Percentiles rank a stretch among this genome's conserved stretches.
These are phyloP conservation scores for Chymomyza fuscimana DNA, from an alignment of 2,888 invertebrate genomes.

Conservation along the genomic window DNA sequence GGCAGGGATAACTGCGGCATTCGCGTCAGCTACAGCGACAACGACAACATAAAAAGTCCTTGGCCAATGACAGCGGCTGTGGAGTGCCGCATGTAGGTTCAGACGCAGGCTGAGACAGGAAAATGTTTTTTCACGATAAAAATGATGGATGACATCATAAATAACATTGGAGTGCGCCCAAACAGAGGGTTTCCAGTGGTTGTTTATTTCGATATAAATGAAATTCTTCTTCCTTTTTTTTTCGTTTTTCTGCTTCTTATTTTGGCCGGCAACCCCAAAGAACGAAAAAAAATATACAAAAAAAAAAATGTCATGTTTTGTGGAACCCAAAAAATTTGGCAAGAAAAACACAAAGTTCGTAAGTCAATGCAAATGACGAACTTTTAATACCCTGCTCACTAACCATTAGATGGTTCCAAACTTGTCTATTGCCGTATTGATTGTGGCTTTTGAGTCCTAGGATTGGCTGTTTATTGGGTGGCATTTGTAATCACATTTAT, in stretches of 20 bases:
- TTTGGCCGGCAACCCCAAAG: slow-evolving; percentile 51
- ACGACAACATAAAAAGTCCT: slow-evolving; percentile 74
- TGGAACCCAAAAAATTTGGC: slow-evolving; percentile 51
- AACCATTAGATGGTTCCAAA: neutral
- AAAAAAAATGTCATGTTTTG: slow-evolving; percentile 33
- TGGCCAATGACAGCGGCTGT: slow-evolving; percentile 74
- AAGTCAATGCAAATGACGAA: slow-evolving; percentile 64
- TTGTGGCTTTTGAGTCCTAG: slow-evolving; percentile 28
- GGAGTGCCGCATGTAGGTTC: slow-evolving; percentile 45
- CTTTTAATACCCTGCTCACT: slow-evolving; percentile 54
- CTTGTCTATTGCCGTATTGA: neutral
- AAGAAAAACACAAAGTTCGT: slow-evolving; percentile 36
- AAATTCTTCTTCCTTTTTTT: slow-evolving; percentile 59
- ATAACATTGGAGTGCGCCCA: slow-evolving; percentile 79
- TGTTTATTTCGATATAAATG: slow-evolving; percentile 80
- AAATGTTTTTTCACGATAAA: slow-evolving; percentile 80
- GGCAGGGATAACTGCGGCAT: slow-evolving; percentile 17
- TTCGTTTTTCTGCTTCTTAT: slow-evolving; percentile 45
- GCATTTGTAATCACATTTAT: slow-evolving; percentile 67
- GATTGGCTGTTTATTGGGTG: slow-evolving; percentile 20
- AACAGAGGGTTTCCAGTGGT: slow-evolving; percentile 79
- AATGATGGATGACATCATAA: slow-evolving; percentile 81
- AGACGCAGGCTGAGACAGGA: slow-evolving; percentile 75
- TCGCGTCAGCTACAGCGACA: slow-evolving; percentile 56
- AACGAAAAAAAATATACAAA: slow-evolving; percentile 35